Evolutionary conservation across 2,113 vertebrate genomes (phyloP).

Genomic region (Junco hyemalis): DNA sequence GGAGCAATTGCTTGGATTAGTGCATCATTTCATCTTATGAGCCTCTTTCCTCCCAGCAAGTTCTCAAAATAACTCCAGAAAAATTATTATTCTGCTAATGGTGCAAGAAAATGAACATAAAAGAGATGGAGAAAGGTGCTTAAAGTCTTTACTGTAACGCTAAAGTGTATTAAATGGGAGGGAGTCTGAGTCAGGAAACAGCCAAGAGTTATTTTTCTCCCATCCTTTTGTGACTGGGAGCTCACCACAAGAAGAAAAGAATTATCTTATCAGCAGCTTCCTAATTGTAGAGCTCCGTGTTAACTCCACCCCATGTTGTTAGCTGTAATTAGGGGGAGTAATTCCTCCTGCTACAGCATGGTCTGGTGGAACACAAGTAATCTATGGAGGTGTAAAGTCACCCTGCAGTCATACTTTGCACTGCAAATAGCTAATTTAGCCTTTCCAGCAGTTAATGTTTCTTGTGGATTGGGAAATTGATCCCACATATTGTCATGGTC

Average conservation of each 20-base stretch:
- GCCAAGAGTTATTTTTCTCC: not conserved
- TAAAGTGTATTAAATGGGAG: not conserved
- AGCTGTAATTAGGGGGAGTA: conserved; percentile 18
- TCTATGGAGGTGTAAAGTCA: not conserved
- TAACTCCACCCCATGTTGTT: not conserved
- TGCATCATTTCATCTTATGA: not conserved
- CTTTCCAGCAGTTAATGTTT: not conserved
- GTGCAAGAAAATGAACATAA: not conserved
- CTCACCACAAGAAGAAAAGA: not conserved
- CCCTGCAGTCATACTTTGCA: not conserved
- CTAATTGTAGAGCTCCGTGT: not conserved
- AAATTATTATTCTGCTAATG: conserved; percentile 7
- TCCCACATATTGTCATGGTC: not conserved
- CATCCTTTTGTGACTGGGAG: not conserved
- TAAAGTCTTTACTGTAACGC: not conserved
- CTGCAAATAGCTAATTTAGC: not conserved
- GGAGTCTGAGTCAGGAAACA: not conserved
- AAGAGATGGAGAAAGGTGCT: conserved; percentile 7
- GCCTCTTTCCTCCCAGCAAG: not conserved
- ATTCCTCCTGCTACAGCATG: not conserved
- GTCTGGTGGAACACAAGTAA: not conserved
- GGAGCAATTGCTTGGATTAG: conserved; percentile 4
- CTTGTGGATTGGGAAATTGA: not conserved
- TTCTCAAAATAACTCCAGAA: conserved; percentile 18
- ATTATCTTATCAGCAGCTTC: not conserved